Evolutionary conservation across 2,888 invertebrate species (phyloP), one percentile per base, ranked within the genome.

Genomic region (Cenopis cana): DNA sequence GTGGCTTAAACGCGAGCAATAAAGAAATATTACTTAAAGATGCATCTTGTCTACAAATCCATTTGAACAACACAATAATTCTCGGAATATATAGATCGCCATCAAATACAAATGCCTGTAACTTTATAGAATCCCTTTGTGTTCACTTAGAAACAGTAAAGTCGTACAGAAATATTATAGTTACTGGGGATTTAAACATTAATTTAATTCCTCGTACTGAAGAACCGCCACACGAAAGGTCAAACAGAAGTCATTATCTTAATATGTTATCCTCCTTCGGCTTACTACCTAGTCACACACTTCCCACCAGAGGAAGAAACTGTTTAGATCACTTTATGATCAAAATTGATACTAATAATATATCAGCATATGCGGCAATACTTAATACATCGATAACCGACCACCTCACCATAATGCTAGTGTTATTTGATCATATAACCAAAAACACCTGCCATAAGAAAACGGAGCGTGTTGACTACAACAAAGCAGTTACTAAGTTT

Each of bases 1-100:
- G 29, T 56, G n/a, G 17, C 1, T n/a, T 36, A 56, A 56, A 56
- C 33, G 8, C 56, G 1, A 36, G 36, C 9, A 56, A 8, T 17
- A 56, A 56, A 11, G 33, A 56, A 33, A 56, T 56, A 10, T 36
- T 36, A 17, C 56, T 56, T 8, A n/a, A 33, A 33, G n/a, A 56
- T 10, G 56, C 56, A n/a, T n/a, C 33, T n/a, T 56, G 56, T 11
- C 17, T 56, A 4, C 56, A 56, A 33, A 56, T 56, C 1, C 36
- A 17, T 10, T 9, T 56, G 9, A 36, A 36, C 17, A 17, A 36
- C 36, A 56, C 36, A 29, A 17, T 56, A 1, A 36, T 56, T 56
- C 56, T 56, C n/a, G 36, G 56, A 9, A 56, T 56, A 1, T 56
- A 56, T 36, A 33, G 56, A 56, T 56, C 56, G 14, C 56, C 56